Conservation (phyloP, 2,797 vertebrate species). For the Neomorphus geoffroyi region DNA sequence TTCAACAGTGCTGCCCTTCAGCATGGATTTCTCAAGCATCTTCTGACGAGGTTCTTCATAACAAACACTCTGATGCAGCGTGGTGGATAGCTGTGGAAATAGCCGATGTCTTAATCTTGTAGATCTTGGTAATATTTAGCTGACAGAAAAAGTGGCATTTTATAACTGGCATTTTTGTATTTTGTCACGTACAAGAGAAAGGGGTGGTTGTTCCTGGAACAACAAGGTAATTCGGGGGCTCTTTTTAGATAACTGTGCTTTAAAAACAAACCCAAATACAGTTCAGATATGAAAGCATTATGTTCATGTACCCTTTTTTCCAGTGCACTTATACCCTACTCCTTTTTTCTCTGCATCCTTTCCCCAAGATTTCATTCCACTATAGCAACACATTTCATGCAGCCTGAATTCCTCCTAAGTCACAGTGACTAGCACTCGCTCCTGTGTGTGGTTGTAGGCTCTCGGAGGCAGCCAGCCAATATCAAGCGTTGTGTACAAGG, state of each 20-base stretch:
- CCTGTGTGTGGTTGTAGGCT: not conserved
- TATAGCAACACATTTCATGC: not conserved
- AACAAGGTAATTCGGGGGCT: not conserved
- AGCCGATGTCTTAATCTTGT: not conserved
- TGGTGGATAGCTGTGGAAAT: not conserved
- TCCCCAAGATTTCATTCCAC: not conserved
- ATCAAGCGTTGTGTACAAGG: not conserved
- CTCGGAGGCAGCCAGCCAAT: constrained; percentile 26
- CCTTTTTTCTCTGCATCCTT: not conserved
- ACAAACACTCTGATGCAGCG: not conserved
- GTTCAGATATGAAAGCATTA: not conserved
- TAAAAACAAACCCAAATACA: not conserved
- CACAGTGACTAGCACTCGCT: not conserved
- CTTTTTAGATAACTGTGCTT: not conserved
- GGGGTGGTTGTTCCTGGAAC: not conserved
- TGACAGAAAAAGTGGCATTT: not conserved
- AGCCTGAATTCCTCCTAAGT: not conserved
- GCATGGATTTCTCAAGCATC: not conserved
- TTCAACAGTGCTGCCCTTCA: constrained; percentile 10
- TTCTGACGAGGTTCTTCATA: not conserved
- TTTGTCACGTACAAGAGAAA: not conserved
- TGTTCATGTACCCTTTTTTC: not conserved
- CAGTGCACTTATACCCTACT: not conserved
- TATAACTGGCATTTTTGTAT: not conserved
- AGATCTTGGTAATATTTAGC: not conserved